These are phyloP conservation scores for Axis porcinus DNA, from an alignment of 2,113 vertebrate species.

Conservation along the genomic window DNA sequence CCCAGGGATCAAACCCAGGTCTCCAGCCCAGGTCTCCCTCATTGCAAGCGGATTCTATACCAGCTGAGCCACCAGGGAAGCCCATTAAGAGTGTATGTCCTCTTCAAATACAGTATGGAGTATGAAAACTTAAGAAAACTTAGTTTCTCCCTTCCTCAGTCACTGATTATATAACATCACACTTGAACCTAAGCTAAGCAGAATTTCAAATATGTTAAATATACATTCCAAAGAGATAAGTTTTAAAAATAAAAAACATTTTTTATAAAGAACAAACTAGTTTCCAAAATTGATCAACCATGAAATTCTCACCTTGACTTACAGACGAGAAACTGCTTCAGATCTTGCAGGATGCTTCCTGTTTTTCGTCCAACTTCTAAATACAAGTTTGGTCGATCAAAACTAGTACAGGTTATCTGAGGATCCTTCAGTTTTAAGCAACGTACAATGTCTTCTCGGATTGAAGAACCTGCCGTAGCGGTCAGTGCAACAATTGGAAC, in stretches of 20 bases:
- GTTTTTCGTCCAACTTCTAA: conserved; percentile 86
- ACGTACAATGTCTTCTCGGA: conserved; percentile 84
- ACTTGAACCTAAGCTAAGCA: not conserved
- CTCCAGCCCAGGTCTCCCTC: no score
- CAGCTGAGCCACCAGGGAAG: no score
- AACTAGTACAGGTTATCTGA: conserved; percentile 86
- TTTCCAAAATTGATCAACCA: not conserved
- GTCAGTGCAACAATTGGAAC: conserved; percentile 88
- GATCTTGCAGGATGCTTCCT: conserved; percentile 79
- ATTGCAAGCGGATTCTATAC: no score
- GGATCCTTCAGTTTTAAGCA: conserved; percentile 83
- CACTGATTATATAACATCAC: not conserved
- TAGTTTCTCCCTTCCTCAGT: not conserved
- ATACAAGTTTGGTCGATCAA: conserved; percentile 90
- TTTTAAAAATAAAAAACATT: not conserved
- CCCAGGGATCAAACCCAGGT: no score
- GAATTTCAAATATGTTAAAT: conserved; percentile 7
- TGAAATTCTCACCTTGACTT: conserved; percentile 78
- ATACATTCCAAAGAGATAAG: not conserved
- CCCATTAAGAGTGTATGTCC: not conserved
- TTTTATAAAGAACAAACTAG: not conserved
- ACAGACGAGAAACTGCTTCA: conserved; percentile 84
- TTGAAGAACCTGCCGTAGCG: conserved; percentile 87
- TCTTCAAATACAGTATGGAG: not conserved
- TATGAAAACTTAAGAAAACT: not conserved